Evolutionary conservation across 2,113 vertebrate genomes (phyloP).

Genomic region (Pontoporia blainvillei): DNA sequence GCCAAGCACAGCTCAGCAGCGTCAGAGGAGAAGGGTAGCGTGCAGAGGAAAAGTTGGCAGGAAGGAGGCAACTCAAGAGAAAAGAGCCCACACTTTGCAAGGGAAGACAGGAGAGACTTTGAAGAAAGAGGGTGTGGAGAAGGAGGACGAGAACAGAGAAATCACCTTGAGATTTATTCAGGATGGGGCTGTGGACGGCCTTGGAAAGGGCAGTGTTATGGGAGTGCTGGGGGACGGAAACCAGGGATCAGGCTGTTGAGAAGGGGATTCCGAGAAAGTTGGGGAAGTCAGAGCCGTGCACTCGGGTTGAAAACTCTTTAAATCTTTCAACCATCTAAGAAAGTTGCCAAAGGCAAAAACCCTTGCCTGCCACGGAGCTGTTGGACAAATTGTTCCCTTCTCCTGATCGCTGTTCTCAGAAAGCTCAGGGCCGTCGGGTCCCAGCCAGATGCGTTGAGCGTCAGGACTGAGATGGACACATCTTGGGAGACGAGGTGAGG

Average conservation of each 20-base stretch:
- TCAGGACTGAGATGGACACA: constrained; percentile 33
- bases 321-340: constrained; percentile 55
- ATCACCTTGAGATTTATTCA: constrained; percentile 7
- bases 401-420: constrained; percentile 46
- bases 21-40: not conserved
- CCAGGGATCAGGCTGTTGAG: not conserved
- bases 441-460: constrained; percentile 35
- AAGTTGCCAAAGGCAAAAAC: constrained; percentile 48
- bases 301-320: constrained; percentile 38
- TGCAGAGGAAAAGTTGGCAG: not conserved
- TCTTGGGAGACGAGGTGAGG: constrained; percentile 30
- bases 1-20: not conserved
- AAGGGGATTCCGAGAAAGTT: constrained; percentile 30
- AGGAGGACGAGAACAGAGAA: not conserved
- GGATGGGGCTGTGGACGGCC: not conserved
- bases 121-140: not conserved
- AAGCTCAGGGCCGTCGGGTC: constrained; percentile 27
- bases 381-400: constrained; percentile 55
- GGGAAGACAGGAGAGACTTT: not conserved
- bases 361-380: not conserved
- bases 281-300: not conserved
- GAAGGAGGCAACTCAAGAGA: not conserved
- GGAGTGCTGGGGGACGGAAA: not conserved
- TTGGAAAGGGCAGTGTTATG: not conserved
- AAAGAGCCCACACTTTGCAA: not conserved